Base-by-base conservation (phyloP, 1,140 invertebrate genomes). In the Polypedilum vanderplanki region DNA sequence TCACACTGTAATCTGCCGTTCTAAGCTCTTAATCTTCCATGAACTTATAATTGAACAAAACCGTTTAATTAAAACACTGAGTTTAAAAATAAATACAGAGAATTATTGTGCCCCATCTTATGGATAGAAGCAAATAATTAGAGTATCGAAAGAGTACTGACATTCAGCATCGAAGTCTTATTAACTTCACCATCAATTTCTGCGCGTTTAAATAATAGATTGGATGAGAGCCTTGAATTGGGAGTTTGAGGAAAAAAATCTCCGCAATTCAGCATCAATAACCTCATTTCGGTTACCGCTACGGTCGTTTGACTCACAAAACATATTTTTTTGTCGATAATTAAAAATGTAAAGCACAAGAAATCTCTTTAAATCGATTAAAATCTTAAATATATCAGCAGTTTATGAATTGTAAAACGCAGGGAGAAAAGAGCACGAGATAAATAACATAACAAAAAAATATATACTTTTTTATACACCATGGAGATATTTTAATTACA, bases 271-370 rank as follows among this genome's bases (percentile, higher is more conserved):
- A 57, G 46, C 46, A 33, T 33, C 24, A 12, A 57, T 70, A 70
- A 70, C 65, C 65, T 70, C 65, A 70, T 20, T 70, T 70, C 18
- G 17, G 8, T 22, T 70, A 70, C 65, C 17, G 65, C 65, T 22
- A 70, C 20, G 65, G 17, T 70, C 24, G 24, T 33, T 33, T 33
- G 24, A 33, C 24, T 33, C 24, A 33, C 24, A 33, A 33, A 33
- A 33, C 24, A 33, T 33, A 33, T 33, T 33, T 10, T 67, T 70
- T 20, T 70, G 17, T 22, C 20, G 17, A 70, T 70, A 70, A 70
- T 70, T 70, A 70, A 70, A 70, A 70, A 70, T 70, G 65, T 70
- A 70, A 70, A 18, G 65, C 65, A 70, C 65, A 70, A 17, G 18
- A n/a, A 70, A 18, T 18, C 12, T n/a, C 46, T 70, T 70, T 70